Percentiles rank a stretch among this genome's conserved stretches.
These are phyloP conservation scores for Hyperoplus immaculatus DNA, from an alignment of 2,797 vertebrate genomes.

Conservation along the genomic window DNA sequence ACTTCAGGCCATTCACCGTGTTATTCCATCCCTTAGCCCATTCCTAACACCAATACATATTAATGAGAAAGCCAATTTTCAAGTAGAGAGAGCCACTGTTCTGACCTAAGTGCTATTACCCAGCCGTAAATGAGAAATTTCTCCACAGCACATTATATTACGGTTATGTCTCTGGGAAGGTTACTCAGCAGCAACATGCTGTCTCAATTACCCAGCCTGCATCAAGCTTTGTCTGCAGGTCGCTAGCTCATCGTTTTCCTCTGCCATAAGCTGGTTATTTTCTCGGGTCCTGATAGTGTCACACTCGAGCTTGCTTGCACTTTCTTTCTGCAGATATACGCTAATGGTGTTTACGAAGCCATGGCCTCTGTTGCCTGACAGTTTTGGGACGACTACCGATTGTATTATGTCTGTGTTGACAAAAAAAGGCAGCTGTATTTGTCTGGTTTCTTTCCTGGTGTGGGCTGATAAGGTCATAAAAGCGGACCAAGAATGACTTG, in stretches of 20 bases:
- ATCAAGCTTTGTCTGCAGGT: slow-evolving; percentile 67
- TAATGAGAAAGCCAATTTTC: slow-evolving; percentile 72
- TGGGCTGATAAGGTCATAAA: slow-evolving; percentile 63
- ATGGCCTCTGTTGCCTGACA: slow-evolving; percentile 32
- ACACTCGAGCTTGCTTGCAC: slow-evolving; percentile 38
- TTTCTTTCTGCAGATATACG: slow-evolving; percentile 47
- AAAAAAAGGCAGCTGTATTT: slow-evolving; percentile 47
- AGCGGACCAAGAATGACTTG: slow-evolving; percentile 54
- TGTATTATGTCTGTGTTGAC: slow-evolving; percentile 51
- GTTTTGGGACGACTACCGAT: slow-evolving; percentile 40
- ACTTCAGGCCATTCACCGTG: slow-evolving; percentile 34
- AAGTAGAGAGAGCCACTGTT: slow-evolving; percentile 63
- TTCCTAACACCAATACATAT: slow-evolving; percentile 63
- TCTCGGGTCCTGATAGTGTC: slow-evolving; percentile 55
- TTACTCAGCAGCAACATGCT: slow-evolving; percentile 66
- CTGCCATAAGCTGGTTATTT: slow-evolving; percentile 70
- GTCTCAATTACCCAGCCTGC: slow-evolving; percentile 66
- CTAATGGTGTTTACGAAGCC: slow-evolving; percentile 60
- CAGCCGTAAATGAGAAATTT: slow-evolving; percentile 66
- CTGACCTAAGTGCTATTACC: slow-evolving; percentile 72
- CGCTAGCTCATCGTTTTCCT: slow-evolving; percentile 65
- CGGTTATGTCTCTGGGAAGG: slow-evolving; percentile 68
- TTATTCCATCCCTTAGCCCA: slow-evolving; percentile 39
- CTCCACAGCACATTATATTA: slow-evolving; percentile 65
- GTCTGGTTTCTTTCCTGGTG: slow-evolving; percentile 39